These are phyloP conservation scores for Semnopithecus entellus DNA, from an alignment of 2,113 vertebrate species.

Conservation along the genomic window DNA sequence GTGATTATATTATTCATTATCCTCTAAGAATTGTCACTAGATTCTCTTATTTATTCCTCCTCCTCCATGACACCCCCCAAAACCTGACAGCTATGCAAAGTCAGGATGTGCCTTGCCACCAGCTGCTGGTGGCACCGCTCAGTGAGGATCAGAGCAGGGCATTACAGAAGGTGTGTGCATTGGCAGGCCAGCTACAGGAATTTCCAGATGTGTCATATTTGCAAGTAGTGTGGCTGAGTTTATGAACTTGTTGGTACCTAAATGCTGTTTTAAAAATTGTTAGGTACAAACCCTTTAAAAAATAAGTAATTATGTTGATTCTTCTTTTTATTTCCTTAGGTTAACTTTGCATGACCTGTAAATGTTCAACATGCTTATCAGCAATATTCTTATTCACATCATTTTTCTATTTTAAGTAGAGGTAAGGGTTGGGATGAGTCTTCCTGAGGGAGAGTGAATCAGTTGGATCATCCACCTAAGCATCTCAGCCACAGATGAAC, in stretches of 20 bases:
- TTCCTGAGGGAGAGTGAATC: background rate
- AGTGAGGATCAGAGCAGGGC: conserved; percentile 93
- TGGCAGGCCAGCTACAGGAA: conserved; percentile 77
- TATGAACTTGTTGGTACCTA: background rate
- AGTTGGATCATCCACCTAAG: background rate
- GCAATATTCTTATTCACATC: background rate
- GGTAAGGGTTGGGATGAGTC: background rate
- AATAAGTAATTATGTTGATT: background rate
- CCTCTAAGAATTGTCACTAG: background rate
- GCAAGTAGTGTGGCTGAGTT: background rate
- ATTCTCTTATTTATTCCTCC: background rate
- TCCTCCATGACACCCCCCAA: background rate
- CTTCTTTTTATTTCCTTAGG: background rate
- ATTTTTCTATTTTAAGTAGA: background rate
- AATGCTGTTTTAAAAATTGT: background rate
- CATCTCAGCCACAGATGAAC: background rate
- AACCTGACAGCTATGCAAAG: conserved; percentile 87
- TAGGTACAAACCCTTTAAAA: background rate
- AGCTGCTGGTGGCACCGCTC: conserved; percentile 48
- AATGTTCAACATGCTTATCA: background rate
- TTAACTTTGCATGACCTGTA: background rate
- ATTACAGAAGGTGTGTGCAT: conserved; percentile 92
- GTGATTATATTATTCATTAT: background rate
- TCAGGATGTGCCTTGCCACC: conserved; percentile 90
- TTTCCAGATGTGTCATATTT: background rate